These are phyloP conservation scores for Sclerurus mexicanus DNA, from an alignment of 2,113 vertebrate species.

Conservation along the genomic window DNA sequence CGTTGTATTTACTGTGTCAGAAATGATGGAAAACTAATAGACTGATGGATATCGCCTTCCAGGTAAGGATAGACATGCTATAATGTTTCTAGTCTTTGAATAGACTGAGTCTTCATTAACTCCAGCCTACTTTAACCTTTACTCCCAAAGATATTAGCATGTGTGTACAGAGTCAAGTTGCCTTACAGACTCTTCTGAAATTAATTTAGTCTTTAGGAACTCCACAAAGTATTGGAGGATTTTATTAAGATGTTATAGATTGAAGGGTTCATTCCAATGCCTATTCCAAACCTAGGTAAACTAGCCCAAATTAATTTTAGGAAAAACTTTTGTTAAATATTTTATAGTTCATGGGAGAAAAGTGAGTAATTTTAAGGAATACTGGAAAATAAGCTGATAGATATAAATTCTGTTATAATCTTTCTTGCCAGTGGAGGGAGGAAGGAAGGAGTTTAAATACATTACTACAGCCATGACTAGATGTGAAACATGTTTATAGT, in stretches of 20 bases:
- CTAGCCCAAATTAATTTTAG: neutral
- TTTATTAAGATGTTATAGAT: neutral
- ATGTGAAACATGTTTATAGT: neutral
- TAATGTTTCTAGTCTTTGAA: neutral
- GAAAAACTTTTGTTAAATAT: neutral
- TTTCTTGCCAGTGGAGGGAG: accelerated
- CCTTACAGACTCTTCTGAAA: neutral
- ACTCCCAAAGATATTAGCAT: neutral
- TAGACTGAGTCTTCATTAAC: neutral
- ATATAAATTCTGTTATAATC: neutral
- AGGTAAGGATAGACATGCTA: neutral
- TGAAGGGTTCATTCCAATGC: neutral
- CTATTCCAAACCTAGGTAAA: neutral
- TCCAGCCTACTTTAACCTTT: neutral
- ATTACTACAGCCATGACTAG: neutral
- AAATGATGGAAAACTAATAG: neutral
- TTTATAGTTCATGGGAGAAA: neutral
- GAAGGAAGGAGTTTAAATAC: neutral
- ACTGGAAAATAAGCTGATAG: neutral
- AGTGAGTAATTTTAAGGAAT: neutral
- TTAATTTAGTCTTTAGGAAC: neutral
- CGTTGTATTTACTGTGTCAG: neutral
- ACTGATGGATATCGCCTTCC: neutral
- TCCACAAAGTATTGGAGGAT: neutral
- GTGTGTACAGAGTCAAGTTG: neutral